These are phyloP conservation scores for Oreocharis arfaki DNA, from an alignment of 2,113 vertebrate genomes.

Conservation along the genomic window DNA sequence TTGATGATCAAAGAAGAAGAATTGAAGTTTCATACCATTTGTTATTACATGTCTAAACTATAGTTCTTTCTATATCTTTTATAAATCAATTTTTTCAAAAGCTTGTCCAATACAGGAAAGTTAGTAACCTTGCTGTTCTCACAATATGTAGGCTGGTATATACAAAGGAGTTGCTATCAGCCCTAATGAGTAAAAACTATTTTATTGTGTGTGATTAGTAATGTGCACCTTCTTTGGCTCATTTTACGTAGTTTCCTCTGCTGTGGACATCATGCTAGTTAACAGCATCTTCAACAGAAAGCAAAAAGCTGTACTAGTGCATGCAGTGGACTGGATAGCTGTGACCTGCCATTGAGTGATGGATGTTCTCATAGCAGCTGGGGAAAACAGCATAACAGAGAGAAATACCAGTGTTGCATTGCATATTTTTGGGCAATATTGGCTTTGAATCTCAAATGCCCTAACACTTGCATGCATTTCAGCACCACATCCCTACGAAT, in stretches of 20 bases:
- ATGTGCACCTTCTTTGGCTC: not conserved
- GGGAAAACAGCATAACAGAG: constrained; percentile 29
- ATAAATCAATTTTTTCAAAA: not conserved
- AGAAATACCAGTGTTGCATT: constrained; percentile 26
- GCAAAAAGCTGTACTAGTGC: not conserved
- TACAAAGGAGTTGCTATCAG: not conserved
- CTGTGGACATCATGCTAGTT: not conserved
- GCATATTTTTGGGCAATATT: constrained; percentile 36
- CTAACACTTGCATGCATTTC: not conserved
- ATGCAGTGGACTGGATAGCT: constrained; percentile 17
- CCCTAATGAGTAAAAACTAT: not conserved
- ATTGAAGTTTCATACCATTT: not conserved
- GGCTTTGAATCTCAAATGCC: not conserved
- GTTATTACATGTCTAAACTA: not conserved
- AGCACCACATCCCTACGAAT: not conserved
- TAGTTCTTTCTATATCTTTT: not conserved
- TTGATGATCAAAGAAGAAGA: not conserved
- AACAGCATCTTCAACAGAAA: constrained; percentile 14
- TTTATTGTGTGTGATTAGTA: not conserved
- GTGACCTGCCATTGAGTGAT: constrained; percentile 39
- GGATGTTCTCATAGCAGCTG: not conserved
- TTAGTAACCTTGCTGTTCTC: not conserved
- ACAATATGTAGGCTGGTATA: not conserved
- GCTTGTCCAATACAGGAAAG: not conserved
- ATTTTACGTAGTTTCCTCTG: not conserved